Evolutionary conservation across 2,797 vertebrate species (phyloP).

Genomic region (Tragelaphus oryx): DNA sequence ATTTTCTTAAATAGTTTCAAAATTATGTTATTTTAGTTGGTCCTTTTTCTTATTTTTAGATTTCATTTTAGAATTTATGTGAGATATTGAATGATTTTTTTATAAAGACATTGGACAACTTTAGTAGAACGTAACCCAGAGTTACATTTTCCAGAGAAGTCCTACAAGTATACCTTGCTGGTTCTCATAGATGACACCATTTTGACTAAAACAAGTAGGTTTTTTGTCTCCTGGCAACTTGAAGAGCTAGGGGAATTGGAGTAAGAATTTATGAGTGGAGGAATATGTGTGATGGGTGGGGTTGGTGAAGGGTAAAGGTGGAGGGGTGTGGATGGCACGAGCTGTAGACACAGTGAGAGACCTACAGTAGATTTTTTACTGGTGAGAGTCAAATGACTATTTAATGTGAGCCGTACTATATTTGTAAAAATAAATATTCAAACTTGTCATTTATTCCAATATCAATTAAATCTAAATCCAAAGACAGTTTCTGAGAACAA

Average conservation of each 20-base stretch:
- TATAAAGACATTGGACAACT: not conserved
- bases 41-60: constrained; percentile 80
- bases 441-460: constrained; percentile 82
- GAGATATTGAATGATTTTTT: constrained; percentile 7
- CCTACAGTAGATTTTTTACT: constrained; percentile 69
- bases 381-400: constrained; percentile 61
- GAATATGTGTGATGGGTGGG: constrained; percentile 62
- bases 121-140: not conserved
- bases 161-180: constrained; percentile 70
- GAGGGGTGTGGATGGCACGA: constrained; percentile 21
- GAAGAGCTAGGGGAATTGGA: constrained; percentile 85
- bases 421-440: constrained; percentile 83
- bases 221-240: constrained; percentile 82
- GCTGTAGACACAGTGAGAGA: constrained; percentile 47
- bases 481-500: constrained; percentile 81
- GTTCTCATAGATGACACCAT: constrained; percentile 78
- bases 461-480: constrained; percentile 81
- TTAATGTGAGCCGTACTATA: constrained; percentile 66
- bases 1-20: constrained; percentile 39
- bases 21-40: constrained; percentile 12
- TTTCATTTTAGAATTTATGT: constrained; percentile 84
- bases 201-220: constrained; percentile 78
- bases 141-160: constrained; percentile 35
- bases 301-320: constrained; percentile 58
- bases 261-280: constrained; percentile 80